Conservation (phyloP, 1,140 invertebrate genomes). For the Pissodes strobi region DNA sequence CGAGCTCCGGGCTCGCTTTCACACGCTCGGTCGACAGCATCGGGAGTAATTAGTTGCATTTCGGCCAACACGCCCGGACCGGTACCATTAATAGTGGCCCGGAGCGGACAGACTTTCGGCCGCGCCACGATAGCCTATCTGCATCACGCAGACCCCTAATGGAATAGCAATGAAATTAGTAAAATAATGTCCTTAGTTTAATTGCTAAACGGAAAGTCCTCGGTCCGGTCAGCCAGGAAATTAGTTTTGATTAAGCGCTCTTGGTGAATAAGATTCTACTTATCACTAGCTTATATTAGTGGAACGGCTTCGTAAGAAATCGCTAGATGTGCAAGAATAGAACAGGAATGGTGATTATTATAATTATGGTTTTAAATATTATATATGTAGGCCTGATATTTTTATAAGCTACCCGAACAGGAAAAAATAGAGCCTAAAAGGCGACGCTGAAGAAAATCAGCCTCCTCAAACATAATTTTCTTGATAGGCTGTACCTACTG, state of each 20-base stretch:
- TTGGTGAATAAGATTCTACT: conserved; percentile 25
- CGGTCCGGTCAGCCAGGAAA: conserved; percentile 46
- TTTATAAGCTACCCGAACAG: no score
- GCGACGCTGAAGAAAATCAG: no score
- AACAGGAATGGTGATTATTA: no score
- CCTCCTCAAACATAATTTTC: no score
- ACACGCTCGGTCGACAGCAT: conserved; percentile 11
- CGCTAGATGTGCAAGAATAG: no score
- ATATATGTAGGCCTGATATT: no score
- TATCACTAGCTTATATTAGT: conserved; percentile 1
- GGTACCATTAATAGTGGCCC: conserved; percentile 46
- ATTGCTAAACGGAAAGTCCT: conserved; percentile 48
- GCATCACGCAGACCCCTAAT: conserved; percentile 54
- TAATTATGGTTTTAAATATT: no score
- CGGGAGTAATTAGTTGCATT: conserved; percentile 43
- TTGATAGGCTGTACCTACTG: no score
- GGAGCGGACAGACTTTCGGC: conserved; percentile 36
- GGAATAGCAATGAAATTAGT: conserved; percentile 56
- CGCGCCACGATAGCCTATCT: conserved; percentile 48
- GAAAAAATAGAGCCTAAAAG: no score
- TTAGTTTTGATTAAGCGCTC: conserved; percentile 47
- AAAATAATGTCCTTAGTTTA: conserved; percentile 56
- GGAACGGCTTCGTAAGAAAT: no score
- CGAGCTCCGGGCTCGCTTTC: conserved; percentile 12
- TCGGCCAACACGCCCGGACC: conserved; percentile 32